Percentiles rank a stretch among this genome's conserved stretches.
phyloP scores from a whole-genome alignment of 2,113 vertebrate genomes.

The crab-eating macaque (Macaca fascicularis) region DNA sequence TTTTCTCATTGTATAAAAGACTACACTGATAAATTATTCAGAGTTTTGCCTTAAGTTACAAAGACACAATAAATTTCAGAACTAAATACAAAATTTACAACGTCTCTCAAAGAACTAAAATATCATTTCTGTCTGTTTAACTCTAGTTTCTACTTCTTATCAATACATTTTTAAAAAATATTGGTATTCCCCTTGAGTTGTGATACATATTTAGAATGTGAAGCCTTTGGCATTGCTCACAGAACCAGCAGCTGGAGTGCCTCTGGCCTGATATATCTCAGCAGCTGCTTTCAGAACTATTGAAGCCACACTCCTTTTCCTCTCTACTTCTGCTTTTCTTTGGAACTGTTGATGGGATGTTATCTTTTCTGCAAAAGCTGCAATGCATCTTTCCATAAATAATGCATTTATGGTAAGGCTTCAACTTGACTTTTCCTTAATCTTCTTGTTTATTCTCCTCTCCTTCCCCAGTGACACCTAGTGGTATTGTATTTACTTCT shows the following conservation, averaged over 20 bases:
- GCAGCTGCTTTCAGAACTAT: slow-evolving; percentile 8
- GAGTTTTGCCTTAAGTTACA: background rate
- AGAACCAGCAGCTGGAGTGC: slow-evolving; percentile 26
- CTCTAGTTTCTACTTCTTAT: background rate
- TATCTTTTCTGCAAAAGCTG: slow-evolving; percentile 40
- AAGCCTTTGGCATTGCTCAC: slow-evolving; percentile 29
- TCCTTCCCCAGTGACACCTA: background rate
- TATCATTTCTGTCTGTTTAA: background rate
- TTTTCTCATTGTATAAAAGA: background rate
- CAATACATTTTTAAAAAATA: background rate
- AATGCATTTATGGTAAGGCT: slow-evolving; percentile 3
- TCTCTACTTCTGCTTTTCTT: background rate
- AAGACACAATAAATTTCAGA: background rate
- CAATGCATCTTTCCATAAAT: slow-evolving; percentile 41
- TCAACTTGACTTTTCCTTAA: background rate
- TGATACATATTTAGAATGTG: background rate
- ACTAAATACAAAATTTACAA: background rate
- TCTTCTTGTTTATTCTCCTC: background rate
- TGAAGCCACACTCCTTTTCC: background rate
- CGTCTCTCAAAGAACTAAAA: background rate
- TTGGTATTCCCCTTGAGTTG: background rate
- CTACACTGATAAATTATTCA: background rate
- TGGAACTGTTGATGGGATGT: background rate
- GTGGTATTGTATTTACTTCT: background rate
- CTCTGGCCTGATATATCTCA: background rate